A percentile compares a stretch with the other conserved stretches of the same genome.
Evolutionary conservation across 2,888 invertebrate species (phyloP).

Genomic region (Auanema sp.): DNA sequence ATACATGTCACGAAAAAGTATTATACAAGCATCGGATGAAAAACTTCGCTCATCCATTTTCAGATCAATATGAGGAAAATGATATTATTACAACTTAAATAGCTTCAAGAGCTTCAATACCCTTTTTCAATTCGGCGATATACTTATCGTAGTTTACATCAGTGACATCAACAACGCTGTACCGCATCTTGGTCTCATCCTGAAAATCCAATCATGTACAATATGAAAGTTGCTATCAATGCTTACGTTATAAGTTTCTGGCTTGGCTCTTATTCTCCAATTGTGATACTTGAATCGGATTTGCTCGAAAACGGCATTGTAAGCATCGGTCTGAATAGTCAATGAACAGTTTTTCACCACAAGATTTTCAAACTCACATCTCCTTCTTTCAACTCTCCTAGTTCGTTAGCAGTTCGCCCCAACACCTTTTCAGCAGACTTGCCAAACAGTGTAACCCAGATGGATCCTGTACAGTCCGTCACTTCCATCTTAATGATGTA

Average conservation of each 20-base stretch:
- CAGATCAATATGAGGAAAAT: too few relatives aligned
- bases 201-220: constrained; percentile 24
- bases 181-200: constrained; percentile 47
- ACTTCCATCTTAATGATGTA: too few relatives aligned
- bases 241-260: constrained; percentile 82
- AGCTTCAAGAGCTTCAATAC: constrained; percentile 22
- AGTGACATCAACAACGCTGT: constrained; percentile 34
- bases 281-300: constrained; percentile 80
- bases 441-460: constrained; percentile 89
- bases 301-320: constrained; percentile 75
- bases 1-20: too few relatives aligned
- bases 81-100: constrained; percentile 3
- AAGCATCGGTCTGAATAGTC: constrained; percentile 68
- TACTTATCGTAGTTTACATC: constrained; percentile 44
- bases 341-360: too few relatives aligned
- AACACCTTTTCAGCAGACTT: constrained; percentile 78
- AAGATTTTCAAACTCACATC: constrained; percentile 19
- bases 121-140: constrained; percentile 31
- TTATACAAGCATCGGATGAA: too few relatives aligned
- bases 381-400: constrained; percentile 72
- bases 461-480: constrained; percentile 82
- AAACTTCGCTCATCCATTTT: too few relatives aligned
- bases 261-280: constrained; percentile 83
- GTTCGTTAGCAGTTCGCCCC: constrained; percentile 75
- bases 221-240: background rate